These are phyloP conservation scores for Otis tarda DNA, from an alignment of 2,113 vertebrate species.

Conservation along the genomic window DNA sequence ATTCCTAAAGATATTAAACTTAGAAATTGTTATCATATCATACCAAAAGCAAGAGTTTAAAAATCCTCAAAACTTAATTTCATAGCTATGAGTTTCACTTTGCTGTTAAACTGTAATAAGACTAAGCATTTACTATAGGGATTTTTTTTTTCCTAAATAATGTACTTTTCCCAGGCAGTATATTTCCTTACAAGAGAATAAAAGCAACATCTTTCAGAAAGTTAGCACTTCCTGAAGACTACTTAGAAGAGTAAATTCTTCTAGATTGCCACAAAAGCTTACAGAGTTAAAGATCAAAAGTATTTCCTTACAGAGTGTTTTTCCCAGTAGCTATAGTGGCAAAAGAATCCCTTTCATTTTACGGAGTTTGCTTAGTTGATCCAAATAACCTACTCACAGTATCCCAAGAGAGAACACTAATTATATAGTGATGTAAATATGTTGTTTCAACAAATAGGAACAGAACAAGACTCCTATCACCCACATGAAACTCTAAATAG, in stretches of 20 bases:
- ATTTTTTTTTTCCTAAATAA: accelerated
- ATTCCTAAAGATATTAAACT: neutral
- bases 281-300: neutral
- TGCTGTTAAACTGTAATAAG: neutral
- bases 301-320: neutral
- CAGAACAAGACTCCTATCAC: neutral
- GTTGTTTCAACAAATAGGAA: conserved; percentile 27
- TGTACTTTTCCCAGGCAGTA: neutral
- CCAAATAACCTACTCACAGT: neutral
- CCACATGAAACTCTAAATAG: neutral
- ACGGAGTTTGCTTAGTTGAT: neutral
- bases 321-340: neutral
- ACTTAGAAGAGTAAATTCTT: neutral
- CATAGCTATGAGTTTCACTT: neutral
- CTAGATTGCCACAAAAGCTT: neutral
- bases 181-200: neutral
- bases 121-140: neutral
- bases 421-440: neutral
- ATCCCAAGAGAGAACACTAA: neutral
- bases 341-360: neutral
- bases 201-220: neutral
- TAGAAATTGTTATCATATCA: neutral
- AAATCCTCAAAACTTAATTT: neutral
- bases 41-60: neutral
- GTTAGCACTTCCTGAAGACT: neutral